Base-by-base conservation (phyloP, 2,113 vertebrate genomes). In the Naja naja region DNA sequence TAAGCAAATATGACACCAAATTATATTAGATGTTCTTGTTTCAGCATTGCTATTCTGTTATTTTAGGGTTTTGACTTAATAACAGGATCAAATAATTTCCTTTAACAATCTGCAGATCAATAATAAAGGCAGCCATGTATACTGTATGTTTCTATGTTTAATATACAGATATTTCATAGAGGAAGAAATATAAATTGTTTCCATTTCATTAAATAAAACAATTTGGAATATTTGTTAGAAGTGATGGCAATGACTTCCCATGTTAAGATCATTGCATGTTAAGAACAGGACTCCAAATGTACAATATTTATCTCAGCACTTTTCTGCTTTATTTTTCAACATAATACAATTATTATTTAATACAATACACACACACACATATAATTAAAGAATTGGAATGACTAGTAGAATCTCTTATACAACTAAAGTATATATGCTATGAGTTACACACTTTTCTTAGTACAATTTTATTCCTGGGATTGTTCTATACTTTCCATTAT, bases 221-320 rank as follows among this genome's bases (percentile, higher is more conserved):
- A 10, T 85, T 91, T 85, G 69, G 69, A 92, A 91, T 55, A 90
- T 93, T 12, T 95, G 4, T 85, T 88, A 91, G 93, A 87, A 14
- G 5, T 85, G 89, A 92, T 43, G 93, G 87, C 87, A 93, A 39
- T 97, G 92, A 95, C 93, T 81, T 88, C 64, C 95, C 93, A 89
- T 94, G 64, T 93, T 90, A 87, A 90, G 94, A 18, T 58, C 12
- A 86, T 49, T 91, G 91, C 95, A 88, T n/a, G n/a, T n/a, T n/a
- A 94, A 94, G 92, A 95, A 88, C 87, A 87, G 64, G 93, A 90
- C 92, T 96, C 91, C 94, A 96, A 97, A 96, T 93, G 54, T 55
- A 22, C 54, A 55, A 95, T 90, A 96, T 95, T 74, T 27, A 43
- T 89, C 90, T 92, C 94, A 93, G 30, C 25, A 58, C 20, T 25